phyloP scores from a whole-genome alignment of 2,113 vertebrate species.

The Lagopus leucura region DNA sequence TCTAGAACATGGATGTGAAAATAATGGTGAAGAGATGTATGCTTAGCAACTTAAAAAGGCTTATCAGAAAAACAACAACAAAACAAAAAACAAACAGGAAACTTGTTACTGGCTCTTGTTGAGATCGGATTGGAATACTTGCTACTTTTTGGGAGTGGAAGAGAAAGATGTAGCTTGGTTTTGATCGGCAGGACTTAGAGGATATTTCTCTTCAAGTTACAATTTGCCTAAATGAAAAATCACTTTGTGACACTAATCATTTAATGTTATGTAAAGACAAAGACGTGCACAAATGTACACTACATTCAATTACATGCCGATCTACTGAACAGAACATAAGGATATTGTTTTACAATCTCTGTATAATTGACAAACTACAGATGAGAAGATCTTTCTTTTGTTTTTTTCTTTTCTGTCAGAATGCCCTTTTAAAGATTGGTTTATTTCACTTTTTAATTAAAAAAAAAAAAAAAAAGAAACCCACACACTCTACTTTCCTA shows the following conservation, averaged over 20 bases:
- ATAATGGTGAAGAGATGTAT: neutral
- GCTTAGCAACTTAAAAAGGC: neutral
- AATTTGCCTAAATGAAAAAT: neutral
- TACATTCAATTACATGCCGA: neutral
- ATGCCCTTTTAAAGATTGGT: neutral
- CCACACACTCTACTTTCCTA: neutral
- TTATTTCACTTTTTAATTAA: neutral
- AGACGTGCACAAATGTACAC: neutral
- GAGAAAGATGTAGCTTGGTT: neutral
- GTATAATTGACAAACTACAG: neutral
- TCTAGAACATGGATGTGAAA: neutral
- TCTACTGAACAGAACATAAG: neutral
- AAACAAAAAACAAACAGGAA: neutral
- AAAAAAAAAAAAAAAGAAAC: neutral
- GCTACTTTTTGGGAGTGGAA: neutral
- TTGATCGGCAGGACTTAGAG: neutral
- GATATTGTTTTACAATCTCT: neutral
- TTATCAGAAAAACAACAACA: neutral
- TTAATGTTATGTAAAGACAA: neutral
- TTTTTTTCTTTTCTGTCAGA: neutral
- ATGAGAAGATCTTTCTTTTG: neutral
- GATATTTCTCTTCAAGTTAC: neutral
- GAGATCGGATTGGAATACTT: neutral
- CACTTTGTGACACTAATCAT: neutral
- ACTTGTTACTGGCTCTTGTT: neutral